Evolutionary conservation across 2,113 vertebrate species (phyloP), one percentile per base, ranked within the genome.

Genomic region (Strigops habroptila): DNA sequence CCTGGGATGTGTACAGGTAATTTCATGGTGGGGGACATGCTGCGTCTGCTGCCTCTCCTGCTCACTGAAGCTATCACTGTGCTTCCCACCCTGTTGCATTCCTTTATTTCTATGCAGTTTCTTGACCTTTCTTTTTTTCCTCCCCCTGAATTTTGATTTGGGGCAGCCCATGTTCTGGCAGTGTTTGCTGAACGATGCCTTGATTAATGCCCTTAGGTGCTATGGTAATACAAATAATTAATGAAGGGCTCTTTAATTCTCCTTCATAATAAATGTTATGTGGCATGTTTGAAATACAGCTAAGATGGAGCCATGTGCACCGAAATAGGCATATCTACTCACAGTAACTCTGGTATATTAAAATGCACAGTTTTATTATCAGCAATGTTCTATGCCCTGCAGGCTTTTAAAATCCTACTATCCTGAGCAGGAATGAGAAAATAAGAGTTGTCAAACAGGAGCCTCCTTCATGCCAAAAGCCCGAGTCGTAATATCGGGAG

Each of bases 211-310:
- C 95, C 74, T 75, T 48, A 95, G 96, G 95, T 92, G 83, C 77
- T 89, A n/a, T 76, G 77, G 93, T 95, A 91, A 92, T 93, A 91
- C 91, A 95, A 97, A 95, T 95, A 95, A 95, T 97, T 96, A 96
- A 97, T 96, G 89, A 95, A 74, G 69, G 73, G 57, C 62, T 95
- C 86, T 91, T 95, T 96, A 96, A 87, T 95, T 96, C 93, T 81
- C 86, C 88, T 92, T 92, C 52, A 84, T 96, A 89, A 93, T 94
- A 92, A 92, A 94, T 96, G 76, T 95, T 91, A 78, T 78, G 83
- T 83, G 88, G 65, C 69, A 52, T 73, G 43, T 88, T 82, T 93
- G 88, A 95, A 96, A 95, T 92, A 76, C 73, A 86, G 46, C 95
- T 90, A 22, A 65, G 73, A 35, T 41, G 27, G 64, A 91, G 86